Conservation (phyloP, 2,888 invertebrate species). For the Leptopilina myrica region DNA sequence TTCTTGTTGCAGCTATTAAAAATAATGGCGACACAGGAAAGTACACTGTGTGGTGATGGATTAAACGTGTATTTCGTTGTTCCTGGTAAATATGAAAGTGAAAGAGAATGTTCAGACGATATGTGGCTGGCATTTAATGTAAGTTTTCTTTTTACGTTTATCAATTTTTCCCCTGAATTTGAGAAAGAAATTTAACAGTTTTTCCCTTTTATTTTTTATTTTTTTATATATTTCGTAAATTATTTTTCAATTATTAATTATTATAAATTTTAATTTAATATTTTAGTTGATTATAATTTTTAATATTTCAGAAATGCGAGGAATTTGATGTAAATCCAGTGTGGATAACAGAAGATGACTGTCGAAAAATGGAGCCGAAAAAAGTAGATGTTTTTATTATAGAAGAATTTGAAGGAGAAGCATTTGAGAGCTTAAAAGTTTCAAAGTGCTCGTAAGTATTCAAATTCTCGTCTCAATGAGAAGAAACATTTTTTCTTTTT, state of each 20-base stretch:
- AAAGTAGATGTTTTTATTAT: conserved; percentile 88
- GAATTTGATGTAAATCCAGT: conserved; percentile 80
- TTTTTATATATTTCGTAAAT: background rate
- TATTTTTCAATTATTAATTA: background rate
- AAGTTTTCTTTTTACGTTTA: conserved; percentile 60
- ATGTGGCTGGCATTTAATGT: conserved; percentile 82
- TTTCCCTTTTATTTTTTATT: background rate
- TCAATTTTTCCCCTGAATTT: conserved; percentile 51
- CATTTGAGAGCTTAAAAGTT: conserved; percentile 82
- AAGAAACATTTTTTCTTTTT: background rate
- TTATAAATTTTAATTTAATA: no score
- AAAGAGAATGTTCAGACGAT: conserved; percentile 80
- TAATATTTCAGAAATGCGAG: conserved; percentile 78
- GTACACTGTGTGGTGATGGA: conserved; percentile 4
- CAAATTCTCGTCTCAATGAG: conserved; percentile 9
- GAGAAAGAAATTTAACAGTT: background rate
- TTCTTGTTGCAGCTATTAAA: background rate
- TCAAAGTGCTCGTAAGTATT: conserved; percentile 85
- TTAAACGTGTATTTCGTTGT: conserved; percentile 78
- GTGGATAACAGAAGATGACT: conserved; percentile 83
- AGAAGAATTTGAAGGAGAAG: conserved; percentile 85
- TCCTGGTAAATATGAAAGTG: conserved; percentile 76
- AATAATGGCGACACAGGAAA: conserved; percentile 23
- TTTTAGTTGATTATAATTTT: no score
- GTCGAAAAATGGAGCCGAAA: conserved; percentile 78